These are phyloP conservation scores for Palythoa heliodiscus DNA, from an alignment of 92 coral and sea anemone genomes.

Conservation along the genomic window DNA sequence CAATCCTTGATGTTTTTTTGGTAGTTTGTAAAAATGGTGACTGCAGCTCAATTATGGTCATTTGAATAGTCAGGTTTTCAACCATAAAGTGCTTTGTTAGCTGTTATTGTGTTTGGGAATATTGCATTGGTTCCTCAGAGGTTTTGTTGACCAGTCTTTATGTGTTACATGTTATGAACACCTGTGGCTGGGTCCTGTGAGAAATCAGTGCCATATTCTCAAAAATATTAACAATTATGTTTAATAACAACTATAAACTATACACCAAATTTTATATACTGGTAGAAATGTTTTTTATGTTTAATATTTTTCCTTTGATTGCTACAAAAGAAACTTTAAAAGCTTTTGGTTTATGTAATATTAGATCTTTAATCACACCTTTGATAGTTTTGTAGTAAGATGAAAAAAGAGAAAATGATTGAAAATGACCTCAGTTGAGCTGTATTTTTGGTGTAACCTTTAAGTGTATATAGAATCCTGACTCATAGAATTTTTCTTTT, in stretches of 20 bases:
- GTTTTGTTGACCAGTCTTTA: constrained; percentile 27
- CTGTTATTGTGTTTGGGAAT: neutral
- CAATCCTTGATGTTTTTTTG: constrained; percentile 9
- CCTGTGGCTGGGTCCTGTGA: constrained; percentile 24
- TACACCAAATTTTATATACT: neutral
- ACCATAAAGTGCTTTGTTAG: neutral
- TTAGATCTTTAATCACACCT: no score
- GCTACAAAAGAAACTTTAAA: neutral
- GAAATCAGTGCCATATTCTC: constrained; percentile 34
- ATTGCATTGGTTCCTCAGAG: constrained; percentile 32
- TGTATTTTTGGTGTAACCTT: constrained; percentile 5
- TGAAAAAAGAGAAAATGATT: neutral
- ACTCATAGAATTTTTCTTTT: constrained; percentile 1
- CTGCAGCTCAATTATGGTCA: constrained; percentile 43
- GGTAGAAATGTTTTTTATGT: neutral
- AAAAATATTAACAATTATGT: neutral
- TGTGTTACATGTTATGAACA: constrained; percentile 42
- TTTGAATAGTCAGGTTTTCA: constrained; percentile 1
- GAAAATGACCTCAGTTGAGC: constrained; percentile 27
- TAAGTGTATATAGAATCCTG: neutral
- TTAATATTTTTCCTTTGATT: neutral
- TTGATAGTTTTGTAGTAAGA: neutral
- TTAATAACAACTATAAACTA: neutral
- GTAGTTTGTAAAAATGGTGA: constrained; percentile 4
- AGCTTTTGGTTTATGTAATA: neutral